These are phyloP conservation scores for Momotus momota DNA, from an alignment of 2,797 vertebrate species.

Conservation along the genomic window DNA sequence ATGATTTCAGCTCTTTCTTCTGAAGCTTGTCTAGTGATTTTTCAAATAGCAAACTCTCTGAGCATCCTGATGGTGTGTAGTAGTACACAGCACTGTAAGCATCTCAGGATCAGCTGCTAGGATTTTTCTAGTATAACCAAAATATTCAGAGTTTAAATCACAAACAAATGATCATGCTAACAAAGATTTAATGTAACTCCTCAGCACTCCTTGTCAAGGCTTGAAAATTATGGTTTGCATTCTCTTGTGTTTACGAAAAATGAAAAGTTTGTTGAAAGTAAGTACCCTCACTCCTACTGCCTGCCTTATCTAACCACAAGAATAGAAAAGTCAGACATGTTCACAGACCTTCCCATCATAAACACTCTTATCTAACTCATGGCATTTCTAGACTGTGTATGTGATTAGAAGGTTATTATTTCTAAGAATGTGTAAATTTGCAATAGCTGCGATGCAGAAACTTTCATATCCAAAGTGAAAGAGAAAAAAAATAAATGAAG, in stretches of 20 bases:
- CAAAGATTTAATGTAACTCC: not conserved
- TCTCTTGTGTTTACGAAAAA: not conserved
- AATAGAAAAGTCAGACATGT: not conserved
- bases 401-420: not conserved
- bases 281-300: not conserved
- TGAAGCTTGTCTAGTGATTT: not conserved
- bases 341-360: not conserved
- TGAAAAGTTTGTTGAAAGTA: not conserved
- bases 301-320: not conserved
- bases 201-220: not conserved
- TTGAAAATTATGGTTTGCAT: not conserved
- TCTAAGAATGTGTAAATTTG: not conserved
- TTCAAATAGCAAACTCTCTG: not conserved
- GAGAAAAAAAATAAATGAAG: not conserved
- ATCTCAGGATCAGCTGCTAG: not conserved
- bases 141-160: not conserved
- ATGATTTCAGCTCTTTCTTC: not conserved
- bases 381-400: not conserved
- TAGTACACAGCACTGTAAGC: not conserved
- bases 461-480: not conserved
- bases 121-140: not conserved
- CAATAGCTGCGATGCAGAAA: not conserved
- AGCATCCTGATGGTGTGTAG: not conserved
- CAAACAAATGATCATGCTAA: not conserved
- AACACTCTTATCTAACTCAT: not conserved